Base-by-base conservation (phyloP, 2,888 invertebrate species). In the Mythimna vitellina region DNA sequence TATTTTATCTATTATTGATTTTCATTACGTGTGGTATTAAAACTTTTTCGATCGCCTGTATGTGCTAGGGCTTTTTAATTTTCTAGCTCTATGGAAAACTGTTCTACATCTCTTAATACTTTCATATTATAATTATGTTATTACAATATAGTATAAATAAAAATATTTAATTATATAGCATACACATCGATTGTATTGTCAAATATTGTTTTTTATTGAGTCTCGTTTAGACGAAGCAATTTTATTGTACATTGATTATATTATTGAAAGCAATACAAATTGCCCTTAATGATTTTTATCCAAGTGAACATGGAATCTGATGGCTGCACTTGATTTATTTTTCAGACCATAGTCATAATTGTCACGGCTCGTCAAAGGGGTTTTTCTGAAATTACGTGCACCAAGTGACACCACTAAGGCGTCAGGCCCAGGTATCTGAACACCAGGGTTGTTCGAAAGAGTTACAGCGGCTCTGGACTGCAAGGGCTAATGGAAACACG, bases 161-260 rank as follows among this genome's bases (percentile, higher is more conserved):
- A 70, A 72, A 73, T 80, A 82, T 69, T 70, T 71, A 67, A 46
- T 51, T 51, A 83, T 61, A 56, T 58, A 62, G 49, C 61, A 68
- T 65, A 78, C 57, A 75, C 57, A 22, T 53, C 42, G 32, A 72
- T 51, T 63, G 72, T 83, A 85, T 82, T 82, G 82, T 82, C 80
- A 82, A 82, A 49, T 71, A 65, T 75, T 85, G 17, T 63, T 53
- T 54, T 46, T 69, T 17, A 53, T 58, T n/a, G 22, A 53, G 35
- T 8, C 2, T 25, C 54, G 51, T 61, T 46, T 29, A 65, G 42
- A 29, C 5, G 9, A 12, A 65, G 14, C 49, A 35, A 81, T 66
- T 76, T 32, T 12, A 61, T 56, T 75, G 20, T 25, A 12, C 29
- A 46, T 32, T 38, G 22, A 32, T 61, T 57, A 42, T 8, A 70